Percentiles rank a stretch among this genome's conserved stretches.
Conservation (phyloP, 2,797 vertebrate species). For the Spondyliosoma cantharus region DNA sequence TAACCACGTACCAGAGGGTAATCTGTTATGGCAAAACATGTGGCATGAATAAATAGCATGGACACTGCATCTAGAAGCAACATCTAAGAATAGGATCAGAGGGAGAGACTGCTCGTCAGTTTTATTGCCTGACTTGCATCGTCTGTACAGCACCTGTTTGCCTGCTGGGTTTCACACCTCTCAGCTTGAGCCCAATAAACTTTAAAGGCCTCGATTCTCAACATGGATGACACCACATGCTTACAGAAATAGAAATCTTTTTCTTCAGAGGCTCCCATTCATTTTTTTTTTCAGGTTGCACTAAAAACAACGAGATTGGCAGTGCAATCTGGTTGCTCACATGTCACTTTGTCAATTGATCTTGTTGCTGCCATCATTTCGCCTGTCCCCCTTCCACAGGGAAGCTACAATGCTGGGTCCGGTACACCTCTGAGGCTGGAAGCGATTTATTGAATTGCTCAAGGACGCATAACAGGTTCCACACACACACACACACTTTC, state of each 20-base stretch:
- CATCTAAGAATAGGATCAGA: slow-evolving; percentile 58
- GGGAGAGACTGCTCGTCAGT: slow-evolving; percentile 13
- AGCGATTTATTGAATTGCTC: slow-evolving; percentile 27
- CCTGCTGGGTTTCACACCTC: slow-evolving; percentile 39
- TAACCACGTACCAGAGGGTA: slow-evolving; percentile 37
- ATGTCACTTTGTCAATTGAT: slow-evolving; percentile 13
- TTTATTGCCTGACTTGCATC: slow-evolving; percentile 21
- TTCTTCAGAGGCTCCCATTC: neutral
- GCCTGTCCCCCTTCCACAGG: neutral
- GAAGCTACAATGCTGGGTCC: neutral
- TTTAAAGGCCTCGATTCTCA: slow-evolving; percentile 23
- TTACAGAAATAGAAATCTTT: slow-evolving; percentile 43
- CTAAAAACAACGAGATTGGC: neutral
- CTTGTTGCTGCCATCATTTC: neutral
- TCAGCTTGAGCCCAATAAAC: slow-evolving; percentile 39
- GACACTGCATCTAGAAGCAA: slow-evolving; percentile 38
- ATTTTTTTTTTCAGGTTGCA: neutral
- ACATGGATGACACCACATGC: slow-evolving; percentile 16
- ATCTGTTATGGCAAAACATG: slow-evolving; percentile 53
- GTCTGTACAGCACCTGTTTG: slow-evolving; percentile 54
- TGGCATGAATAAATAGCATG: slow-evolving; percentile 49
- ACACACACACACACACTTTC: slow-evolving; percentile 28
- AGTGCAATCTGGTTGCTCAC: neutral
- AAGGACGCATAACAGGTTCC: slow-evolving; percentile 9
- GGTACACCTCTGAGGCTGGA: neutral